Base-by-base conservation (phyloP, 2,797 vertebrate genomes). In the Labeo calbasu region DNA sequence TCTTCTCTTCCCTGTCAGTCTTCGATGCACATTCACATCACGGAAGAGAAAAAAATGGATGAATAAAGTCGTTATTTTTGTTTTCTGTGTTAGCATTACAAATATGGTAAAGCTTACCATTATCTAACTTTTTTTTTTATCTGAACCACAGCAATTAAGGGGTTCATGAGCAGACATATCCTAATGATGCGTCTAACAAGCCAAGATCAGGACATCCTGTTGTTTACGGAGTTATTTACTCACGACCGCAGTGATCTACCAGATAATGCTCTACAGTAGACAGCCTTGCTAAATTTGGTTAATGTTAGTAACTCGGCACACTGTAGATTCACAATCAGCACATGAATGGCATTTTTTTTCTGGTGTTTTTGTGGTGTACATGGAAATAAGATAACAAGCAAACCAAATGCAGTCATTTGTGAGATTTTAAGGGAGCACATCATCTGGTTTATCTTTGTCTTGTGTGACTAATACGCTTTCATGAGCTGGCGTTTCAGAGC, bases 371-470 rank as follows among this genome's bases (percentile, higher is more conserved):
- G 21, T 23, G 32, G 12, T 79, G 53, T 84, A 40, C 14, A 19
- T 63, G 40, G 51, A n/a, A 68, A 83, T 6, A 78, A 70, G 73
- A 78, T 61, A 77, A 59, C 53, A 70, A 70, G 63, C 19, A 51
- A 65, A 71, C 25, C 66, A 63, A 84, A 70, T 32, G 21, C 32
- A 84, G 53, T 63, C 11, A 43, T 36, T 72, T 79, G 68, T 23
- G 25, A 61, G 76, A 21, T 66, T 46, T 78, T 61, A 25, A 77
- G 23, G 36, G 40, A 77, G 40, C 23, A 14, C 28, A 72, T 84
- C 46, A 84, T 79, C 55, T 63, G 66, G 66, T 79, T 84, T 84
- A 71, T 79, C 83, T 77, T 77, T 83, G 63, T 46, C 51, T 46
- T 36, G 65, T 77, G 55, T 84, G 83, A 84, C 76, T 79, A 79